Conservation (phyloP, 2,888 invertebrate species). For the Timandra comae region DNA sequence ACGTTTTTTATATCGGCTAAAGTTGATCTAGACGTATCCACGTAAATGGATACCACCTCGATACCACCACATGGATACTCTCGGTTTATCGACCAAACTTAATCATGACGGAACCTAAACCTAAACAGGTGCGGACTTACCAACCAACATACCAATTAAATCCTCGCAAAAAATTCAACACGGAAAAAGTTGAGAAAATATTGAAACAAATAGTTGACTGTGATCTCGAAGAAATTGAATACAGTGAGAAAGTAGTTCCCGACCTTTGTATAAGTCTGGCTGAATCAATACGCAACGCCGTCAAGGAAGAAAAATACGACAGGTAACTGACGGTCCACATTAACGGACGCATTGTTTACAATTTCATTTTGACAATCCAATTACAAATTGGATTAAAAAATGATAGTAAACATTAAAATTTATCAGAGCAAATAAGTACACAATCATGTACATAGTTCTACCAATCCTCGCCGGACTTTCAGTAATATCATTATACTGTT, state of each 20-base stretch:
- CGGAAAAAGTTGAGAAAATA: conserved; percentile 77
- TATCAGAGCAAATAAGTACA: too few species aligned
- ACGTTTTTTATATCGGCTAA: too few species aligned
- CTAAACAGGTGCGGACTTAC: conserved; percentile 65
- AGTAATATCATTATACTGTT: too few species aligned
- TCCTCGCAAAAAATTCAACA: conserved; percentile 78
- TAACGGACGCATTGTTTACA: background rate
- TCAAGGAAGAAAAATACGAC: conserved; percentile 82
- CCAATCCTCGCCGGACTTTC: too few species aligned
- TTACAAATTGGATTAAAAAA: background rate
- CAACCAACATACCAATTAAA: conserved; percentile 82
- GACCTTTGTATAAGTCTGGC: conserved; percentile 77
- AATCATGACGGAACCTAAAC: conserved; percentile 44
- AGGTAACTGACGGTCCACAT: conserved; percentile 54
- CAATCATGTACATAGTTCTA: too few species aligned
- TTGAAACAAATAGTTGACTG: conserved; percentile 76
- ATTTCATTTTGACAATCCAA: background rate
- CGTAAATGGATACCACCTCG: too few species aligned
- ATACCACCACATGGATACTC: background rate
- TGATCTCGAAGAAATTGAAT: conserved; percentile 78
- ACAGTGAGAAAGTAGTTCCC: conserved; percentile 77
- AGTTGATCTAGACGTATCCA: too few species aligned
- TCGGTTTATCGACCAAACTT: conserved; percentile 42
- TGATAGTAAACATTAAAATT: too few species aligned
- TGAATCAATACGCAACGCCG: conserved; percentile 74